Conservation (phyloP, 2,888 invertebrate species). For the Axea sp. region DNA sequence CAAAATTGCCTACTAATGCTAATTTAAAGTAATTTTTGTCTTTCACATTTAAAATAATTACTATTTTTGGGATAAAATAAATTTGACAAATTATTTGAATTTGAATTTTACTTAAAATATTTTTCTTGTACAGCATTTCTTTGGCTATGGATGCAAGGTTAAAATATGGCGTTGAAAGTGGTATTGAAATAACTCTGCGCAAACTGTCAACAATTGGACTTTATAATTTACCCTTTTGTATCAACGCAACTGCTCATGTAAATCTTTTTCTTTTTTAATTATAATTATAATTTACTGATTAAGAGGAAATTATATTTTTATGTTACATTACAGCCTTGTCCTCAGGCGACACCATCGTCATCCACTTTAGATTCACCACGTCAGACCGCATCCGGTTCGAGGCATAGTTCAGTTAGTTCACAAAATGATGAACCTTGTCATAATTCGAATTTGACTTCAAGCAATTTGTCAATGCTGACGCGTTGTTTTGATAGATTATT, state of each 20-base stretch:
- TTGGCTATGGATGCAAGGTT: conserved; percentile 88
- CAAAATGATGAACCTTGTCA: conserved; percentile 69
- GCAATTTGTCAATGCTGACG: conserved; percentile 82
- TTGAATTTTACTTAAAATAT: no score
- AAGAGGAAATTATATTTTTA: conserved; percentile 5
- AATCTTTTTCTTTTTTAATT: conserved; percentile 59
- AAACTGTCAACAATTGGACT: conserved; percentile 85
- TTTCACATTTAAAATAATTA: neutral
- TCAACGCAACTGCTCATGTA: conserved; percentile 79
- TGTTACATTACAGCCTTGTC: conserved; percentile 5
- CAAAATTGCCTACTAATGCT: conserved; percentile 74
- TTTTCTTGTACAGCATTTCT: conserved; percentile 81
- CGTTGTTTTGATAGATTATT: conserved; percentile 86
- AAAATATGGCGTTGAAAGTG: conserved; percentile 88
- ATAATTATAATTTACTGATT: no score
- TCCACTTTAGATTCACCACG: conserved; percentile 54
- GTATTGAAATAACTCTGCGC: conserved; percentile 87
- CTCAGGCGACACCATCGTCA: conserved; percentile 32
- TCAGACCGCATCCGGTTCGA: conserved; percentile 53
- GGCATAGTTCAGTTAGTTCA: conserved; percentile 51
- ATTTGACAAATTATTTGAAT: no score
- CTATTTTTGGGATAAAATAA: no score
- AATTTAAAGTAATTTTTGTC: conserved; percentile 70
- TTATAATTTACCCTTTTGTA: conserved; percentile 82
- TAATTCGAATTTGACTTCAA: conserved; percentile 70